A percentile compares a stretch with the other conserved stretches of the same genome.
Evolutionary conservation across 2,113 vertebrate species (phyloP).

Genomic region (Plecturocebus donacophilus): DNA sequence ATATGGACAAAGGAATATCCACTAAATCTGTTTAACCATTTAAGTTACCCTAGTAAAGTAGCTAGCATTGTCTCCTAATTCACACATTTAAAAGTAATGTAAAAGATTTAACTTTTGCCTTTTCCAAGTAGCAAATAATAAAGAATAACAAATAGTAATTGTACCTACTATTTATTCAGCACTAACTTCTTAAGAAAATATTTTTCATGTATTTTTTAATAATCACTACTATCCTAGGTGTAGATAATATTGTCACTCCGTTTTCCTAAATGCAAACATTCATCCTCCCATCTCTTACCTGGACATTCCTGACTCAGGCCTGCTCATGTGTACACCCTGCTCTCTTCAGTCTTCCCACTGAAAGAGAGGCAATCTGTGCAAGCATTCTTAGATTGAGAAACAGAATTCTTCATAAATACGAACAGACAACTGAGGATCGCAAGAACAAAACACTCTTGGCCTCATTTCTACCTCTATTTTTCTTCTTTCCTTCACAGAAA

Average conservation of each 20-base stretch:
- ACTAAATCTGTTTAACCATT: not conserved
- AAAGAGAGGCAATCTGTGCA: not conserved
- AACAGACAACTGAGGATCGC: not conserved
- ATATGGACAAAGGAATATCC: not conserved
- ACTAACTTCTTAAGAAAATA: not conserved
- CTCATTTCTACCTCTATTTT: not conserved
- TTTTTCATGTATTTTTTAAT: not conserved
- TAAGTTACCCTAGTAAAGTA: not conserved
- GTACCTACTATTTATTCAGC: not conserved
- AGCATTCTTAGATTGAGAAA: not conserved
- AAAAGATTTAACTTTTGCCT: constrained; percentile 8
- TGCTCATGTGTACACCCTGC: not conserved
- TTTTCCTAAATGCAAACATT: constrained; percentile 1
- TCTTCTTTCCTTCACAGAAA: not conserved
- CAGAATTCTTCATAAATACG: not conserved
- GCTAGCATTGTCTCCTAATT: not conserved
- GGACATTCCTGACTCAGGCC: not conserved
- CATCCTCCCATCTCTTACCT: not conserved
- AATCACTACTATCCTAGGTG: not conserved
- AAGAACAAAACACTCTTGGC: not conserved
- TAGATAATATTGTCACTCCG: not conserved
- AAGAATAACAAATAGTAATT: not conserved
- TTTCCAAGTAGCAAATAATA: not conserved
- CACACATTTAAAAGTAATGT: not conserved
- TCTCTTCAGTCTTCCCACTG: not conserved